These are phyloP conservation scores for Sprattus sprattus DNA, from an alignment of 2,113 vertebrate genomes.

Conservation along the genomic window DNA sequence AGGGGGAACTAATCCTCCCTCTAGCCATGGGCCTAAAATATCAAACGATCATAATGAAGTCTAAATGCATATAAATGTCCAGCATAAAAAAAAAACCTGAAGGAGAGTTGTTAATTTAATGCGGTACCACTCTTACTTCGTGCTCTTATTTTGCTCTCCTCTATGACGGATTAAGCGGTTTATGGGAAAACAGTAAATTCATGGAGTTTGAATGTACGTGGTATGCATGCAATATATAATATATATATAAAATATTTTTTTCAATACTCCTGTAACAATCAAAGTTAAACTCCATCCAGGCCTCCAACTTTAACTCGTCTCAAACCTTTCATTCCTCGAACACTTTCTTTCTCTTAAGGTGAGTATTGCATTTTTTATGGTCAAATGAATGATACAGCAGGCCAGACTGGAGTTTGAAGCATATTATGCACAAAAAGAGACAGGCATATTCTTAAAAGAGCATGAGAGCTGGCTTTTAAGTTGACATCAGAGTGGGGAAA, in stretches of 20 bases:
- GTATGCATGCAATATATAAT: neutral
- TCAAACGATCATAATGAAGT: slow-evolving; percentile 80
- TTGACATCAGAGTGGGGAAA: slow-evolving; percentile 60
- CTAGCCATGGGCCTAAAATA: slow-evolving; percentile 73
- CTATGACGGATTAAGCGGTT: slow-evolving; percentile 10
- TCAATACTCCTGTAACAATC: slow-evolving; percentile 33
- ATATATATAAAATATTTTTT: too few species aligned
- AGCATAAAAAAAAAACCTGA: slow-evolving; percentile 59
- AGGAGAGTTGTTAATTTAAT: slow-evolving; percentile 55
- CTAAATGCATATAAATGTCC: slow-evolving; percentile 76
- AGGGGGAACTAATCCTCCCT: slow-evolving; percentile 66
- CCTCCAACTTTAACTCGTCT: neutral
- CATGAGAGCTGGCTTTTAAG: slow-evolving; percentile 60
- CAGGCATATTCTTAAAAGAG: slow-evolving; percentile 53
- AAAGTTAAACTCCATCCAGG: slow-evolving; percentile 39
- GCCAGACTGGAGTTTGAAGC: slow-evolving; percentile 55
- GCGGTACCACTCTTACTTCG: slow-evolving; percentile 30
- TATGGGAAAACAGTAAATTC: neutral
- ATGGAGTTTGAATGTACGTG: neutral
- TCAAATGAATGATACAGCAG: slow-evolving; percentile 64
- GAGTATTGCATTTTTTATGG: slow-evolving; percentile 42
- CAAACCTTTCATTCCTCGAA: slow-evolving; percentile 24
- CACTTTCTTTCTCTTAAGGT: slow-evolving; percentile 35
- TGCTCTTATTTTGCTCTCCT: neutral
- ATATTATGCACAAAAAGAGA: slow-evolving; percentile 58